Percentiles rank a stretch among this genome's conserved stretches.
phyloP scores from a whole-genome alignment of 2,888 invertebrate genomes.

The Oscheius sp. region DNA sequence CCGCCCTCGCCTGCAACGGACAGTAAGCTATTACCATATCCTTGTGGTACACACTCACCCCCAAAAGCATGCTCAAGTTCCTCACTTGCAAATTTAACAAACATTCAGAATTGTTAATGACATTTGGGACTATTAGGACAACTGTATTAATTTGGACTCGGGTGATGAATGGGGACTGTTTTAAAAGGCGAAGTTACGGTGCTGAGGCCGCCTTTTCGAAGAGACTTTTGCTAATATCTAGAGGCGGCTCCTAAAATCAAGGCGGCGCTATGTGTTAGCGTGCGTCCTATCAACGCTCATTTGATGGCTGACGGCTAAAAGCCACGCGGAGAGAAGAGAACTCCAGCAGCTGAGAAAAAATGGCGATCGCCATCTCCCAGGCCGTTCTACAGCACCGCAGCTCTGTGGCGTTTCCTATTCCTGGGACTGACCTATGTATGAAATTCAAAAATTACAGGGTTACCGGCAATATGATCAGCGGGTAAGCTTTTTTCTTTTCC shows the following conservation, averaged over 20 bases:
- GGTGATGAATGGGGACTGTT: no score
- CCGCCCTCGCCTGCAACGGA: conserved; percentile 59
- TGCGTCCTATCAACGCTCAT: conserved; percentile 37
- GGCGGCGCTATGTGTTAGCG: conserved; percentile 33
- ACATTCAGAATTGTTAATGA: background rate
- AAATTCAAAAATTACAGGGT: conserved; percentile 69
- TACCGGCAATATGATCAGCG: conserved; percentile 73
- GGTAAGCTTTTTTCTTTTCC: conserved; percentile 55
- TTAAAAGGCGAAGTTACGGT: background rate
- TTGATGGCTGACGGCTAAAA: conserved; percentile 38
- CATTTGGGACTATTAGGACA: background rate
- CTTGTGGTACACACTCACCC: background rate
- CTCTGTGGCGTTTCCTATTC: conserved; percentile 52
- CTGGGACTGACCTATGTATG: conserved; percentile 45
- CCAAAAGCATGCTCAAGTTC: background rate
- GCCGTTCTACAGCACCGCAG: conserved; percentile 59
- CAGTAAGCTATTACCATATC: conserved; percentile 51
- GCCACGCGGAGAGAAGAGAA: conserved; percentile 5
- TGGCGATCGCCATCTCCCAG: conserved; percentile 66
- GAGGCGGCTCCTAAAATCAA: conserved; percentile 36
- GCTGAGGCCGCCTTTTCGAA: background rate
- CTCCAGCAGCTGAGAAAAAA: conserved; percentile 23
- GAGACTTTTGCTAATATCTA: conserved; percentile 15
- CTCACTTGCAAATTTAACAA: conserved; percentile 8
- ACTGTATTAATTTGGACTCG: background rate